Evolutionary conservation across 2,113 vertebrate species (phyloP).

Genomic region (Osmerus mordax): DNA sequence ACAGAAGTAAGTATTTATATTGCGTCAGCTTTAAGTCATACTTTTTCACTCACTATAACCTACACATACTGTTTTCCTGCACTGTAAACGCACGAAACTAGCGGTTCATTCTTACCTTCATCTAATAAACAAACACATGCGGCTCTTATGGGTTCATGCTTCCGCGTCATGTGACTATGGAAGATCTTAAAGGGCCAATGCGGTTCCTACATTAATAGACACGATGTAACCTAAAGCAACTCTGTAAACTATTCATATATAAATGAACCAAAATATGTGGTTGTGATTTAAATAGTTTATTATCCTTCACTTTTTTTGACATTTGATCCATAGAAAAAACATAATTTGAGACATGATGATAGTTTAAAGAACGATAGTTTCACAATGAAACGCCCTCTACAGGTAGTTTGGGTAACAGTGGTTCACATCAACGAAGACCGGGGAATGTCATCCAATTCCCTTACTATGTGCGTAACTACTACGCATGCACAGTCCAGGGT

Average conservation of each 20-base stretch:
- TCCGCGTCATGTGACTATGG: constrained; percentile 2
- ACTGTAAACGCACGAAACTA: too few species aligned
- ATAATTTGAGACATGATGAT: constrained; percentile 18
- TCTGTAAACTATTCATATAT: background rate
- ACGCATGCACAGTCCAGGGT: background rate
- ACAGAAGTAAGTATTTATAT: too few species aligned
- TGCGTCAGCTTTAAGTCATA: too few species aligned
- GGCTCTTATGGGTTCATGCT: background rate
- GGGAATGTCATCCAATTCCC: background rate
- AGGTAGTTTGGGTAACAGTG: constrained; percentile 26
- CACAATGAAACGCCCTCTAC: constrained; percentile 1
- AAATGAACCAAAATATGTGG: background rate
- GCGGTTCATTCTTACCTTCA: background rate
- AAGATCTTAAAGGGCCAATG: too few species aligned
- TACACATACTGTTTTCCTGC: too few species aligned
- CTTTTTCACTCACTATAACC: too few species aligned
- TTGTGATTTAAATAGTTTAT: constrained; percentile 21
- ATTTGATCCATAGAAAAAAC: constrained; percentile 27
- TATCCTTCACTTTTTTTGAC: constrained; percentile 14
- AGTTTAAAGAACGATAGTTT: constrained; percentile 11
- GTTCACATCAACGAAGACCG: constrained; percentile 11
- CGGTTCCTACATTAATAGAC: too few species aligned
- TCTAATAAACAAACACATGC: background rate
- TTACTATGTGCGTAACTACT: background rate
- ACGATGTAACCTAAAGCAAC: too few species aligned